These are phyloP conservation scores for Brachionus calyciflorus DNA, from an alignment of 1,140 invertebrate species.

Conservation along the genomic window DNA sequence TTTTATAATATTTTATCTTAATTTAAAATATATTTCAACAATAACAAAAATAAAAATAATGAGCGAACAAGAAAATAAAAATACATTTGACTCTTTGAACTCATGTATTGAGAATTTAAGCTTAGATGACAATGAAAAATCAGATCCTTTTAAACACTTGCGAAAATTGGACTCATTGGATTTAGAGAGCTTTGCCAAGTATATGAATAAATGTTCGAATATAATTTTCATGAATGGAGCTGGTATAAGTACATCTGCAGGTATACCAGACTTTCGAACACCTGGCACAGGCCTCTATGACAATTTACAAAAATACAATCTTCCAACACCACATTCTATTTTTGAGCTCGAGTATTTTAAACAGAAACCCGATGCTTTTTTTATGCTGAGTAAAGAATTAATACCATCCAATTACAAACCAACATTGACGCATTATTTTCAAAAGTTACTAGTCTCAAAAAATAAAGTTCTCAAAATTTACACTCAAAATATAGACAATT, in stretches of 20 bases:
- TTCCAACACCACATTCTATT: slow-evolving; percentile 89
- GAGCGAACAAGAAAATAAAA: too few species aligned
- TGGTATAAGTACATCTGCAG: slow-evolving; percentile 75
- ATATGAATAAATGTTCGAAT: slow-evolving; percentile 69
- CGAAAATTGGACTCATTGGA: not conserved
- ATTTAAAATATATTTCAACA: too few species aligned
- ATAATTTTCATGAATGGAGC: slow-evolving; percentile 88
- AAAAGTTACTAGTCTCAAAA: slow-evolving; percentile 56
- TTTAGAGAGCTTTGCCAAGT: not conserved
- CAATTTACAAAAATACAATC: slow-evolving; percentile 83
- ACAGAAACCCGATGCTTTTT: slow-evolving; percentile 60
- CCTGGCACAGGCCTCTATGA: slow-evolving; percentile 85
- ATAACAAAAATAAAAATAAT: too few species aligned
- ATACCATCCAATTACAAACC: slow-evolving; percentile 61
- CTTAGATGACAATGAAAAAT: not conserved
- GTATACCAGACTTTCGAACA: slow-evolving; percentile 68
- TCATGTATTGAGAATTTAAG: not conserved
- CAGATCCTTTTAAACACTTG: not conserved
- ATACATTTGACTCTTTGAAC: too few species aligned
- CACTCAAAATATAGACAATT: slow-evolving; percentile 62
- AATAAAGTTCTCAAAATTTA: slow-evolving; percentile 59
- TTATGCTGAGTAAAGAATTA: slow-evolving; percentile 60
- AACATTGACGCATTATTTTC: slow-evolving; percentile 61
- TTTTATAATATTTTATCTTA: too few species aligned
- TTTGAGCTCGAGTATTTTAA: slow-evolving; percentile 73